These are phyloP conservation scores for Ephestia elutella DNA, from an alignment of 1,140 invertebrate species.

Conservation along the genomic window DNA sequence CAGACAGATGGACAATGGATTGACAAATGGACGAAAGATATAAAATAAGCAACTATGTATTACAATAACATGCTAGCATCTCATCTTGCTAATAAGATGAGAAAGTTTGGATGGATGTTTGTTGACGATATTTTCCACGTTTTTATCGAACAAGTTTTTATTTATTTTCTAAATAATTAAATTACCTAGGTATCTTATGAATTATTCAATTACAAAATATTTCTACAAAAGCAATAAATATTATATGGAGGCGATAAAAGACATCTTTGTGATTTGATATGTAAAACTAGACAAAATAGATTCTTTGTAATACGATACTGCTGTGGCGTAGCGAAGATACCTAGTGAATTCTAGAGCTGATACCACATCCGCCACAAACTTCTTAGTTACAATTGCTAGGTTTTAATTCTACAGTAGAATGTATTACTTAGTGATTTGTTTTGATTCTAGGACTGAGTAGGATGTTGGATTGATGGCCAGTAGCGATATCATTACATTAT, in stretches of 20 bases:
- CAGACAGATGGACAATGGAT: too few relatives aligned
- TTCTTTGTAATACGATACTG: background rate
- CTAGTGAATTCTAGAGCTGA: background rate
- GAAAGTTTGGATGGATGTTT: too few relatives aligned
- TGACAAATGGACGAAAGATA: too few relatives aligned
- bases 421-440: too few relatives aligned
- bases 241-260: background rate
- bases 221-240: background rate
- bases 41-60: too few relatives aligned
- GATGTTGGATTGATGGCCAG: too few relatives aligned
- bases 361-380: constrained; percentile 1
- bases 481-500: too few relatives aligned
- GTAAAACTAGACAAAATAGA: background rate
- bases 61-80: too few relatives aligned
- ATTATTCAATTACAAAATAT: too few relatives aligned
- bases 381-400: background rate
- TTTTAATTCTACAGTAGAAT: background rate
- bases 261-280: background rate
- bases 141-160: background rate
- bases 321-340: background rate
- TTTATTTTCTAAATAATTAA: background rate
- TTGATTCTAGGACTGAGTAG: too few relatives aligned
- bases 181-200: background rate
- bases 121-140: too few relatives aligned
- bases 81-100: too few relatives aligned